Percentiles rank a stretch among this genome's conserved stretches.
phyloP scores from a whole-genome alignment of 2,888 invertebrate genomes.

The Pecten maximus region DNA sequence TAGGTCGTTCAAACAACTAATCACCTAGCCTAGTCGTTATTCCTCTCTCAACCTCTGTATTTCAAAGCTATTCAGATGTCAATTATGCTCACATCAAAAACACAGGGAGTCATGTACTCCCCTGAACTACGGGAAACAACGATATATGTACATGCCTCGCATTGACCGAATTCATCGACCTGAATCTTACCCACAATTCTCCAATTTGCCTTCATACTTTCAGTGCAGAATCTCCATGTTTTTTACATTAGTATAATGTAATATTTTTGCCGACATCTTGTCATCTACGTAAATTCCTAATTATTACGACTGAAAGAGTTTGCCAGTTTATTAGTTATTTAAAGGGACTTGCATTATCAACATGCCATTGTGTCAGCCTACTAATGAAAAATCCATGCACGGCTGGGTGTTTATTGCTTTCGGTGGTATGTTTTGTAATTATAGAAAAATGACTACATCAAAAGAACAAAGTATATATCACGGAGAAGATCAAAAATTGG shows the following conservation, averaged over 20 bases:
- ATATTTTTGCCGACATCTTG: not conserved
- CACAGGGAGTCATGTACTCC: not conserved
- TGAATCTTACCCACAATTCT: not conserved
- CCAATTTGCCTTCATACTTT: not conserved
- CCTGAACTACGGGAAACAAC: not conserved
- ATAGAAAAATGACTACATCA: not conserved
- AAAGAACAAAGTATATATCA: not conserved
- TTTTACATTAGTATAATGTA: conserved; percentile 4
- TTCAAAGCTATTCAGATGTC: not conserved
- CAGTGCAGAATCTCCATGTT: not conserved
- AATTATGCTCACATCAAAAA: not conserved
- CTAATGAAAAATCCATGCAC: not conserved
- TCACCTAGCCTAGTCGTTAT: not conserved
- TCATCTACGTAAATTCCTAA: not conserved
- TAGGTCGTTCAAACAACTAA: not conserved
- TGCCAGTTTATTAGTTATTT: not conserved
- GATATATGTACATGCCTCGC: not conserved
- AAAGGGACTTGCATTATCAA: not conserved
- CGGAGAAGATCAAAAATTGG: not conserved
- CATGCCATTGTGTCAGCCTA: not conserved
- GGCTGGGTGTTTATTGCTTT: not conserved
- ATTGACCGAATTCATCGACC: not conserved
- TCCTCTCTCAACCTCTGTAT: not conserved
- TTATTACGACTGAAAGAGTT: not conserved
- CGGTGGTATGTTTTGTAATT: not conserved